These are phyloP conservation scores for Penaeus japonicus DNA, from an alignment of 1,140 invertebrate genomes.

Conservation along the genomic window DNA sequence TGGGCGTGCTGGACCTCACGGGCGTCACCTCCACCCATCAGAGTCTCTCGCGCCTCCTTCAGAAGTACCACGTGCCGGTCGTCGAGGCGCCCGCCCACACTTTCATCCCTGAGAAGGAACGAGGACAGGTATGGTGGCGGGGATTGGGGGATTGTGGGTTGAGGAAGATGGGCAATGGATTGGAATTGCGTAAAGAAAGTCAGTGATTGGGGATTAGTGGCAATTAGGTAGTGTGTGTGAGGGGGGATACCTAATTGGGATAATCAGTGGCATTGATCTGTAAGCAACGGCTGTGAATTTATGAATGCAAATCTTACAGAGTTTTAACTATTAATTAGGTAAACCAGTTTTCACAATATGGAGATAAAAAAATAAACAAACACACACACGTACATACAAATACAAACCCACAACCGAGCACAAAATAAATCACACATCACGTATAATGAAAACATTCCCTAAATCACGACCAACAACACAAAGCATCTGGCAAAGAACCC, in stretches of 20 bases:
- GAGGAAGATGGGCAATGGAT: background rate
- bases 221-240: no score
- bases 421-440: background rate
- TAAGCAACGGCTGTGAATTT: no score
- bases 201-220: background rate
- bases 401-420: background rate
- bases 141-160: background rate
- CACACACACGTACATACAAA: background rate
- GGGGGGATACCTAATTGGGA: no score
- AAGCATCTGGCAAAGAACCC: no score
- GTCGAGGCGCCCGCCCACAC: conserved; percentile 54
- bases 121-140: conserved; percentile 58
- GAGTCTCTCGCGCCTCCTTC: conserved; percentile 35
- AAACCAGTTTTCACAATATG: no score
- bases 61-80: conserved; percentile 59
- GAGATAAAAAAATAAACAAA: background rate
- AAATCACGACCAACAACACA: no score
- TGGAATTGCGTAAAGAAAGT: background rate
- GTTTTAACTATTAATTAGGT: no score
- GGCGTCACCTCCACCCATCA: conserved; percentile 20
- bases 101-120: conserved; percentile 59
- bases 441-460: no score
- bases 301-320: no score
- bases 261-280: no score
- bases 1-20: conserved; percentile 43